Evolutionary conservation across 2,888 invertebrate genomes (phyloP).

Genomic region (Chymomyza procnemis): DNA sequence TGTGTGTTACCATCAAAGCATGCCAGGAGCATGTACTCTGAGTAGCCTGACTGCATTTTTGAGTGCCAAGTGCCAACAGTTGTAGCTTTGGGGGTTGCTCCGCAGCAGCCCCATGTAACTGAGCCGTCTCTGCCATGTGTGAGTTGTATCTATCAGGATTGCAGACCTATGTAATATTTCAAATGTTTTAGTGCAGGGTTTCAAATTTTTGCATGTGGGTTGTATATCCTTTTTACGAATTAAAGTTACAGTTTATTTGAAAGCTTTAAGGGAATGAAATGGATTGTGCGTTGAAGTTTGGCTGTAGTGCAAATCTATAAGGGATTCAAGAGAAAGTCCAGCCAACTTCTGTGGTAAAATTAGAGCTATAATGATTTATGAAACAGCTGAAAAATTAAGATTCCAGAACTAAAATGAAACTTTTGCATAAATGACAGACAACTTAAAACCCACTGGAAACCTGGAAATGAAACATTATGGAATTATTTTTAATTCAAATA

Average conservation of each 20-base stretch:
- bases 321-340: too few species aligned
- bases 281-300: too few species aligned
- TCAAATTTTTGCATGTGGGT: not conserved
- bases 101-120: not conserved
- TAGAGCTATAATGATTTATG: too few species aligned
- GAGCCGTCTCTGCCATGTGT: not conserved
- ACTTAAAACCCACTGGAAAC: too few species aligned
- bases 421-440: too few species aligned
- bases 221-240: not conserved
- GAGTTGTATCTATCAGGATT: not conserved
- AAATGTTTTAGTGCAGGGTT: not conserved
- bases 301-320: too few species aligned
- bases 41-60: conserved; percentile 65
- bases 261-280: too few species aligned
- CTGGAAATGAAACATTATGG: too few species aligned
- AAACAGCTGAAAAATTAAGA: too few species aligned
- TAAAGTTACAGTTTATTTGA: not conserved
- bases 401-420: too few species aligned
- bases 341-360: too few species aligned
- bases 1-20: conserved; percentile 3
- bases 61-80: conserved; percentile 32
- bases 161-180: not conserved
- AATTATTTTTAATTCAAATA: too few species aligned
- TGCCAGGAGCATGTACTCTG: conserved; percentile 33
- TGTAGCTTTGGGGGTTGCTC: not conserved